phyloP scores from a whole-genome alignment of 2,113 vertebrate genomes.

The Sapajus apella region DNA sequence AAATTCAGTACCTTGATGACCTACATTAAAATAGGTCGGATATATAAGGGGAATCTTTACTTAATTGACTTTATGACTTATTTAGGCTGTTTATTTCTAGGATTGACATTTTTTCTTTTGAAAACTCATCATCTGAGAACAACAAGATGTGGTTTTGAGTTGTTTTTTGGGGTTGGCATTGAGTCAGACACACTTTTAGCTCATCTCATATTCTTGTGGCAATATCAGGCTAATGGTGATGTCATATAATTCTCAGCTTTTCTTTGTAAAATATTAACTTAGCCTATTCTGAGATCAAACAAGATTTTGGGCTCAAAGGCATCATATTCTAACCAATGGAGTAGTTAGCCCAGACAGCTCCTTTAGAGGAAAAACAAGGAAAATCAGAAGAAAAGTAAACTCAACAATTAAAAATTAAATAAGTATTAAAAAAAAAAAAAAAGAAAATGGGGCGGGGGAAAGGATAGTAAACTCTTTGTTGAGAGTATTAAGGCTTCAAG shows the following conservation, averaged over 20 bases:
- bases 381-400: not conserved
- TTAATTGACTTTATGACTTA: not conserved
- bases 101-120: not conserved
- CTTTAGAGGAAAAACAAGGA: constrained; percentile 42
- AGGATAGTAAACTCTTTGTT: not conserved
- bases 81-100: not conserved
- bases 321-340: constrained; percentile 42
- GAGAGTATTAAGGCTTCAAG: not conserved
- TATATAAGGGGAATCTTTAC: not conserved
- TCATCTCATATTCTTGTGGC: not conserved
- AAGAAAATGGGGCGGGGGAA: not conserved
- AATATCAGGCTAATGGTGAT: not conserved
- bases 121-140: not conserved
- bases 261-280: constrained; percentile 32
- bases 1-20: not conserved
- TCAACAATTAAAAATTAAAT: not conserved
- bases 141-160: not conserved
- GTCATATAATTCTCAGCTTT: constrained; percentile 5
- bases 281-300: constrained; percentile 30
- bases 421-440: not conserved
- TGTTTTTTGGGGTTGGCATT: not conserved
- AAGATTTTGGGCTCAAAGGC: not conserved
- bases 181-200: not conserved
- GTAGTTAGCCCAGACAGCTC: not conserved
- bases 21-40: not conserved